A percentile compares a stretch with the other conserved stretches of the same genome.
phyloP scores from a whole-genome alignment of 2,888 invertebrate genomes.

The Lingula anatina region DNA sequence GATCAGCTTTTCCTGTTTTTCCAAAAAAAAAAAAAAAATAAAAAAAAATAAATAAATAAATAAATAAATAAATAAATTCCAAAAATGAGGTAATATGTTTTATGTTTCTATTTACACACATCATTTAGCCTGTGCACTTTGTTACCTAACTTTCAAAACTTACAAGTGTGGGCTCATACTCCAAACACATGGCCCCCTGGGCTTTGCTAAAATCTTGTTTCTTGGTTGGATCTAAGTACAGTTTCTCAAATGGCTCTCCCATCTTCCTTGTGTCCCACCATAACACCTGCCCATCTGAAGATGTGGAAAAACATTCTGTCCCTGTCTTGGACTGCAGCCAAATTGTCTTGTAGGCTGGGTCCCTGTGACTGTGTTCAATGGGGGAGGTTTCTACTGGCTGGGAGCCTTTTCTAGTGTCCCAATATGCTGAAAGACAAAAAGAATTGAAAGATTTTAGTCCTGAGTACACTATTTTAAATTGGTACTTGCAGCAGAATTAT shows the following conservation, averaged over 20 bases:
- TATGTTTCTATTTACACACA: no score
- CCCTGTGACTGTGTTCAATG: constrained; percentile 78
- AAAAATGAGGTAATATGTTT: no score
- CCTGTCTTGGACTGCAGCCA: constrained; percentile 95
- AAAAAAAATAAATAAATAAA: no score
- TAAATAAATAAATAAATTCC: no score
- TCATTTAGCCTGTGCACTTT: no score
- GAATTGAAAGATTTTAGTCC: neutral
- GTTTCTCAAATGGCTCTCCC: constrained; percentile 65
- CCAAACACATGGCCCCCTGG: constrained; percentile 69
- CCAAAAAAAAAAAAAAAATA: no score
- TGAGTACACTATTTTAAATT: neutral
- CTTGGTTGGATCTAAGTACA: constrained; percentile 66
- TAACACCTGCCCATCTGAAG: constrained; percentile 80
- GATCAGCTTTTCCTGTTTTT: no score
- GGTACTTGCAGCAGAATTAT: neutral
- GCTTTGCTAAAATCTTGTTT: constrained; percentile 64
- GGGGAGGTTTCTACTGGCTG: constrained; percentile 74
- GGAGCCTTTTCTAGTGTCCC: constrained; percentile 65
- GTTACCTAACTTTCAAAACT: no score
- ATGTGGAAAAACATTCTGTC: constrained; percentile 88
- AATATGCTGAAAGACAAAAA: constrained; percentile 35
- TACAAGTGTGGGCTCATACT: constrained; percentile 75
- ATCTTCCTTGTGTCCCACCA: constrained; percentile 81
- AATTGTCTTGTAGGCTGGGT: constrained; percentile 79